phyloP scores from a whole-genome alignment of 2,113 vertebrate genomes.

The Hucho hucho region DNA sequence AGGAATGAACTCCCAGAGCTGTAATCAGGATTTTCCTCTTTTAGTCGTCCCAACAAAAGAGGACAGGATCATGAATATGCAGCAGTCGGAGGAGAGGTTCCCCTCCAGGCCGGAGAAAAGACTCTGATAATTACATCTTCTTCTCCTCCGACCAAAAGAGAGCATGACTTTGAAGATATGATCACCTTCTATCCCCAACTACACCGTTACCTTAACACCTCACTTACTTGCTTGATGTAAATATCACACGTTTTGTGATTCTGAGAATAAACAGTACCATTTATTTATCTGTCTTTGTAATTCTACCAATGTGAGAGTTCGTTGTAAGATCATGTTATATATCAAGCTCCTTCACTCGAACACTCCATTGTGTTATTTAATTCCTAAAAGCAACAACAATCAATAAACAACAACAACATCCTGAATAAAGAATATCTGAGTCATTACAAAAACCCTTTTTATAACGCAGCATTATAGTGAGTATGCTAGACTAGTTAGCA shows the following conservation, averaged over 20 bases:
- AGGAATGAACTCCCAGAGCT: not conserved
- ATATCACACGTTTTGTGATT: no score
- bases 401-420: constrained; percentile 36
- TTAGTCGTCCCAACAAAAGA: constrained; percentile 23
- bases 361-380: constrained; percentile 13
- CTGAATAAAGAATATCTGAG: constrained; percentile 41
- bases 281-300: no score
- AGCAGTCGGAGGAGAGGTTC: constrained; percentile 15
- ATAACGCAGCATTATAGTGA: constrained; percentile 3
- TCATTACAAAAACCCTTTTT: constrained; percentile 24
- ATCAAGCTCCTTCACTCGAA: constrained; percentile 23
- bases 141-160: constrained; percentile 4
- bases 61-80: constrained; percentile 35
- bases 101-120: constrained; percentile 38
- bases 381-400: constrained; percentile 33
- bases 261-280: no score
- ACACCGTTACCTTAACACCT: no score
- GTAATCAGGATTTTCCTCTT: constrained; percentile 9
- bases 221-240: no score
- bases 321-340: no score
- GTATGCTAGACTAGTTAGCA: constrained; percentile 19
- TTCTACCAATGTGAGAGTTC: constrained; percentile 12
- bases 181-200: constrained; percentile 11
- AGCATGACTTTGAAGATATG: constrained; percentile 21
- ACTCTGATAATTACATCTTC: constrained; percentile 45